phyloP scores from a whole-genome alignment of 2,797 vertebrate species.

The Scleropages formosus region DNA sequence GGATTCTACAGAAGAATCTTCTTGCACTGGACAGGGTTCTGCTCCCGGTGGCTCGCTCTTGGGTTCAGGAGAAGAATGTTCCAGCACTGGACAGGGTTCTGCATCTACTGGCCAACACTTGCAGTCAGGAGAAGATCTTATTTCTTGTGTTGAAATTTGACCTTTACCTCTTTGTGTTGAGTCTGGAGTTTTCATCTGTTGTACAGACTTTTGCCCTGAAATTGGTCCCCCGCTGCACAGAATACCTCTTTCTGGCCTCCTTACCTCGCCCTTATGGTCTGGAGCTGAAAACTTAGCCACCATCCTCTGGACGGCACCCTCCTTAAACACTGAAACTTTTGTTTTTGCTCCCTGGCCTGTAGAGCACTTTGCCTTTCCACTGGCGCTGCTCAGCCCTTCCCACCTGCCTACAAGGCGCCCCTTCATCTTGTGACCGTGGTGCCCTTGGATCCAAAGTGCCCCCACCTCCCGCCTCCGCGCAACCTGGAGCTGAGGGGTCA shows the following conservation, averaged over 20 bases:
- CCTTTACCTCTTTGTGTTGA: slow-evolving; percentile 31
- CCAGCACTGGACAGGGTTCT: slow-evolving; percentile 47
- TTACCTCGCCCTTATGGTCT: slow-evolving; percentile 62
- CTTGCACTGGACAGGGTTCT: slow-evolving; percentile 42
- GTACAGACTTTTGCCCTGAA: slow-evolving; percentile 25
- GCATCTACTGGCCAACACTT: no score
- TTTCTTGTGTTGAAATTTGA: slow-evolving; percentile 35
- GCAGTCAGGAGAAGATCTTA: slow-evolving; percentile 54
- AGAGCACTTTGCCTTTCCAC: slow-evolving; percentile 46
- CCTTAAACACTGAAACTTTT: slow-evolving; percentile 6
- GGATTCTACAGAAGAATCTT: slow-evolving; percentile 43
- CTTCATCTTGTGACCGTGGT: slow-evolving; percentile 22
- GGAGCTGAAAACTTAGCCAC: slow-evolving; percentile 75
- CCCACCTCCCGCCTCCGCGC: slow-evolving; percentile 81
- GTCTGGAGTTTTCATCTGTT: slow-evolving; percentile 12
- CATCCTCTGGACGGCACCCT: slow-evolving; percentile 73
- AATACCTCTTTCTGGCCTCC: slow-evolving; percentile 51
- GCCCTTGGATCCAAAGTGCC: slow-evolving; percentile 57
- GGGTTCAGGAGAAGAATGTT: slow-evolving; percentile 43
- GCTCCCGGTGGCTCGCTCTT: background rate
- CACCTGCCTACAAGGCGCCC: slow-evolving; percentile 35
- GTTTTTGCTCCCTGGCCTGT: slow-evolving; percentile 42
- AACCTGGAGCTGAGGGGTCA: slow-evolving; percentile 65
- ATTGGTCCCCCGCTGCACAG: background rate
- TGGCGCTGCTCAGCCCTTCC: slow-evolving; percentile 1